phyloP scores from a whole-genome alignment of 2,797 vertebrate genomes.

The Lutjanus campechanus region DNA sequence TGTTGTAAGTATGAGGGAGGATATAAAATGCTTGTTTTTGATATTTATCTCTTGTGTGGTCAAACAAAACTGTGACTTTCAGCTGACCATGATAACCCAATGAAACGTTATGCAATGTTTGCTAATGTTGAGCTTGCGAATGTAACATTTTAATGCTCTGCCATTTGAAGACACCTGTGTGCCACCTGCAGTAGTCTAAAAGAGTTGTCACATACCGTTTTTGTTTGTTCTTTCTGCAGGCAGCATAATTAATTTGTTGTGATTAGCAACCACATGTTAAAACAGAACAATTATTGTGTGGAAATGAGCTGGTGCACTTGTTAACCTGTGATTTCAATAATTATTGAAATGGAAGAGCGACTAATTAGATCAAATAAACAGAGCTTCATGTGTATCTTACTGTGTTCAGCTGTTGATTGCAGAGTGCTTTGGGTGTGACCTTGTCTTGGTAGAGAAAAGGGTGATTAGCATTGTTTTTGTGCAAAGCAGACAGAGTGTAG shows the following conservation, averaged over 20 bases:
- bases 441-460: constrained; percentile 13
- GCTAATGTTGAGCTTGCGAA: constrained; percentile 42
- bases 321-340: constrained; percentile 42
- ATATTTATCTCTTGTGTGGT: constrained; percentile 21
- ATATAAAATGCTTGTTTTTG: constrained; percentile 31
- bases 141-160: constrained; percentile 46
- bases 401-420: constrained; percentile 28
- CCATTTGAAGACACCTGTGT: constrained; percentile 30
- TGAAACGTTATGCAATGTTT: constrained; percentile 48
- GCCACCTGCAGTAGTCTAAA: constrained; percentile 39
- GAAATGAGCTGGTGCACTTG: constrained; percentile 31
- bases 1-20: constrained; percentile 16
- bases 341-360: constrained; percentile 36
- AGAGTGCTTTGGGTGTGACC: constrained; percentile 14
- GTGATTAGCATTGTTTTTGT: constrained; percentile 34
- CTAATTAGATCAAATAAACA: constrained; percentile 66
- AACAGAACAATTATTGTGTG: constrained; percentile 13
- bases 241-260: constrained; percentile 37
- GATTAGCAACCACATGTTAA: constrained; percentile 18
- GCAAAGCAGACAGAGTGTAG: constrained; percentile 8
- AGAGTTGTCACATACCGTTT: background rate
- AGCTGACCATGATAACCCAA: background rate
- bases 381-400: constrained; percentile 18
- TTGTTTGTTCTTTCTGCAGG: constrained; percentile 28
- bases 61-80: constrained; percentile 10